Base-by-base conservation (phyloP, 2,113 vertebrate species). In the Lasiurus cinereus region DNA sequence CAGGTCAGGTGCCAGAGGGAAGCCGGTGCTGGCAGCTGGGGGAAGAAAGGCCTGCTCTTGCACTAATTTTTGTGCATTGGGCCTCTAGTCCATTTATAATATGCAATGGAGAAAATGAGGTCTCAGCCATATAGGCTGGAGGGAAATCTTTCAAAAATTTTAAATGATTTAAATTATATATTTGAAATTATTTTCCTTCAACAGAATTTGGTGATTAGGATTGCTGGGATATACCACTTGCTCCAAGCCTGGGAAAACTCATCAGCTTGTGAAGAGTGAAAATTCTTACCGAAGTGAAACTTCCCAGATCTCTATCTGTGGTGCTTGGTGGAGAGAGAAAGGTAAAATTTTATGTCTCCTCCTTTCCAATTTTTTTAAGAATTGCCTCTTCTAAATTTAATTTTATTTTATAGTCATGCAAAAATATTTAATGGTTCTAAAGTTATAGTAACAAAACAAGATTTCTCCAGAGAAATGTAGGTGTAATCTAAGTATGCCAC, bases 381-480 rank as follows among this genome's bases (percentile, higher is more conserved):
- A 72, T 13, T 73, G 3, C 19, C 16, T 94, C 82, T 90, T 93
- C 14, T 50, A 87, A 72, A 24, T 46, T 84, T 19, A 59, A 83
- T 85, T 83, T 83, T 79, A 73, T 80, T 77, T 90, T 92, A 72
- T 50, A 78, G 16, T 80, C 46, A 76, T 66, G 31, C 54, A 27
- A 85, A 95, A 96, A 67, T 90, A 83, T 8, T 36, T 79, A 5
- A 18, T 36, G 14, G 5, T 31, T 77, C 56, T 91, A 43, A 94
- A 90, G 13, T 90, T 31, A 14, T 90, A 72, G 62, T 46, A 59
- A 31, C 8, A 87, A 93, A 92, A 52, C 29, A 88, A 59, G 13
- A 84, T 39, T 64, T 31, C 19, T 24, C 67, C 39, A 91, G n/a
- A 64, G 48, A 76, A 67, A 91, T 18, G 4, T 67, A 84, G 19